Percentiles rank a stretch among this genome's conserved stretches.
phyloP scores from a whole-genome alignment of 2,113 vertebrate species.

The Takifugu flavidus region DNA sequence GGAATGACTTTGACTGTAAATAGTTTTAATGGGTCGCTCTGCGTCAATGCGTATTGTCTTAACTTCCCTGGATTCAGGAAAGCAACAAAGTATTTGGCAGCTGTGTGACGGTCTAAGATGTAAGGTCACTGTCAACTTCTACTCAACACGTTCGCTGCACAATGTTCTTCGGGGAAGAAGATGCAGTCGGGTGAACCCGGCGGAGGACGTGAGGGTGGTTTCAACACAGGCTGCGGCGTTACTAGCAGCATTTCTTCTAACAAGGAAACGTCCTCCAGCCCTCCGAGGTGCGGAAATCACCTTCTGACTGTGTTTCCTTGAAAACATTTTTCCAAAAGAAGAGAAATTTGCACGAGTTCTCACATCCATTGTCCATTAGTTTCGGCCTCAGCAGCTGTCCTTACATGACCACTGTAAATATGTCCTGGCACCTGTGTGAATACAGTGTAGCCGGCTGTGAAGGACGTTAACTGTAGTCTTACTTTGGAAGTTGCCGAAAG shows the following conservation, averaged over 20 bases:
- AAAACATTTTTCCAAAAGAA: slow-evolving; percentile 17
- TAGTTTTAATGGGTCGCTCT: slow-evolving; percentile 14
- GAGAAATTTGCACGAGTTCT: slow-evolving; percentile 1
- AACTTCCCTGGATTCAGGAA: slow-evolving; percentile 39
- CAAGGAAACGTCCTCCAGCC: slow-evolving; percentile 36
- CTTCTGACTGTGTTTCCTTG: slow-evolving; percentile 49
- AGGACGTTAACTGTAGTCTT: slow-evolving; percentile 51
- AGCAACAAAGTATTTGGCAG: slow-evolving; percentile 32
- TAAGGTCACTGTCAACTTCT: slow-evolving; percentile 40
- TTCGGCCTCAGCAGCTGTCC: slow-evolving; percentile 26
- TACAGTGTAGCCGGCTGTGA: neutral
- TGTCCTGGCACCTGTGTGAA: slow-evolving; percentile 12
- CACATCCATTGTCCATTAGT: neutral
- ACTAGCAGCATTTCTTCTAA: slow-evolving; percentile 8
- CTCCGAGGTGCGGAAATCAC: slow-evolving; percentile 40
- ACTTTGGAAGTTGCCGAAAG: slow-evolving; percentile 95
- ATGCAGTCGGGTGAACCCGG: slow-evolving; percentile 44
- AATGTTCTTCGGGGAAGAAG: slow-evolving; percentile 40
- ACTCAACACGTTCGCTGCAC: slow-evolving; percentile 28
- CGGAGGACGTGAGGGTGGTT: slow-evolving; percentile 54
- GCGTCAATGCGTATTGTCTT: slow-evolving; percentile 50
- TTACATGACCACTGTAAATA: slow-evolving; percentile 34
- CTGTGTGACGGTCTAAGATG: slow-evolving; percentile 28
- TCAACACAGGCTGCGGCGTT: slow-evolving; percentile 31
- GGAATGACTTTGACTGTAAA: slow-evolving; percentile 14